Evolutionary conservation across 2,797 vertebrate species (phyloP), one percentile per base, ranked within the genome.

Genomic region (Erithacus rubecula): DNA sequence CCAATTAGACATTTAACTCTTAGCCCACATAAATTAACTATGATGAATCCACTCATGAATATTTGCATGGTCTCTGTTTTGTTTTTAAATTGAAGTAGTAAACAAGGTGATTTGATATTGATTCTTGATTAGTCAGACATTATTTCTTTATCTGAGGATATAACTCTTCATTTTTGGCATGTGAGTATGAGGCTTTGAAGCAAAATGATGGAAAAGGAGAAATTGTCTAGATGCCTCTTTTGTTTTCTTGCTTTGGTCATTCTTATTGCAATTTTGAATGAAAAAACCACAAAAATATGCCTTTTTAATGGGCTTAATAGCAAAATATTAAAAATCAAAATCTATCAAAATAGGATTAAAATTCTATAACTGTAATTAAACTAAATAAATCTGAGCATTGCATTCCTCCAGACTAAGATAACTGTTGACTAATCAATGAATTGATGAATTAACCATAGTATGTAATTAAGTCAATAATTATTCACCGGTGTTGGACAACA

Each of bases 221-320:
- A 78, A 58, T 17, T 37, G 11, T 6, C 52, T 27, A 62, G 37
- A 5, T 58, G 20, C 8, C 7, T 49, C 5, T n/a, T 71, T 83
- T 51, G 0, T 65, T 83, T 76, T 32, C 47, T 62, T 43, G 12
- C 1, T 83, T 83, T 68, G 17, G 17, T 83, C 24, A 59, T 52
- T 6, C 8, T 63, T 53, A 68, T 26, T 60, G 39, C 1, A 81
- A 65, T 62, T 43, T 52, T 29, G 8, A 81, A 67, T 37, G 0
- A 26, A 36, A n/a, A 20, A 2, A 0, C 0, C 3, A n/a, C 10
- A 30, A 76, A 72, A 80, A 5, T 14, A 62, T 78, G 11, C 36
- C 15, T 1, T 88, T 86, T 77, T 75, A 15, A 64, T 64, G 36
- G 20, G 7, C 39, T 86, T 68, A 76, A 65, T 65, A 81, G 18